Base-by-base conservation (phyloP, 2,888 invertebrate species). In the Xylocampa areola region DNA sequence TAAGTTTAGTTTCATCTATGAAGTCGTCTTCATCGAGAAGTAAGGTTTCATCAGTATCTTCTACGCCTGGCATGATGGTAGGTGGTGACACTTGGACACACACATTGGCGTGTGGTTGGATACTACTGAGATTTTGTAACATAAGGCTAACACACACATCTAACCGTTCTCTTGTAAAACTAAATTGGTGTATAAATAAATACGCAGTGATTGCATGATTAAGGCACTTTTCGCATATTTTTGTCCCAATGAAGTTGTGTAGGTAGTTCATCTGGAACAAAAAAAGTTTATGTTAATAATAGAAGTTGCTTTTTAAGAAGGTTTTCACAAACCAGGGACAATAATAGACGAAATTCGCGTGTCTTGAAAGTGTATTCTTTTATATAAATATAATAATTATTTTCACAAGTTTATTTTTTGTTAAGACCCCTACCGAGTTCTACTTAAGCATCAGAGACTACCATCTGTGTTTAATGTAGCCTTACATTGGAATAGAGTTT, bases 141-240 rank as follows among this genome's bases (percentile, higher is more conserved):
- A 91, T 89, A 0, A 73, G 60, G 32, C 74, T 83, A 1, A 94
- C 61, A 39, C 92, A 93, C 0, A 73, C 81, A 2, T 85, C 78
- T 10, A 94, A 67, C 19, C 93, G 84, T 60, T 84, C 79, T 62
- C 86, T 82, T 52, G 84, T 80, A 33, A 86, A 86, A 13, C 80
- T 76, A 4, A 82, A 81, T 53, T 89, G 87, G 14, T 82, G 77
- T 49, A 84, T 81, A 43, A 93, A 92, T 29, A 90, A 73, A 47
- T 91, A 92, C 5, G 90, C 77, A 0, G 84, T 85, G 5, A 92
- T 81, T 1, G 90, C 87, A 58, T 83, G 82, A 51, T 88, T 84
- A 58, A 91, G 77, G 73, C 93, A 94, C 51, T 81, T 84, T 72
- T 90, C 84, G 55, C 93, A 94, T 77, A 94, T 87, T 85, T 91